Conservation (phyloP, 2,797 vertebrate species). For the Chelon labrosus region DNA sequence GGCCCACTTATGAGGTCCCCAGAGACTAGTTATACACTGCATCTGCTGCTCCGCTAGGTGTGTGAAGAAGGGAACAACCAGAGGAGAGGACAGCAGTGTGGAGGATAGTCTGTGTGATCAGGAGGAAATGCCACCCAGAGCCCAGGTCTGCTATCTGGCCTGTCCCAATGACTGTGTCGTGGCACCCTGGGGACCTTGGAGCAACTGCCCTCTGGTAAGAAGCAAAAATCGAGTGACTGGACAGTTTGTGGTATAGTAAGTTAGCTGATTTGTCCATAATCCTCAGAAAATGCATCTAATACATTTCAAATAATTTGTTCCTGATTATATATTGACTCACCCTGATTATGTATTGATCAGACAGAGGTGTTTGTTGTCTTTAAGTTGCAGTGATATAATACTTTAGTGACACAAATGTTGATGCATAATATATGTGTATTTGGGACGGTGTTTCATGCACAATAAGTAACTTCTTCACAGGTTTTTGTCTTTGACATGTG, state of each 20-base stretch:
- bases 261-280: neutral
- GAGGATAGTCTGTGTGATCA: constrained; percentile 86
- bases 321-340: no score
- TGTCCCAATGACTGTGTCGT: constrained; percentile 93
- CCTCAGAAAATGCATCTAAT: no score
- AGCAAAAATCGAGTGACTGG: neutral
- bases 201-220: constrained; percentile 90
- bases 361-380: no score
- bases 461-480: no score
- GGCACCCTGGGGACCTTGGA: constrained; percentile 94
- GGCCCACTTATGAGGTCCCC: constrained; percentile 18
- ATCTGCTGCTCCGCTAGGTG: constrained; percentile 84
- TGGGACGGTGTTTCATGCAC: neutral
- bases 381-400: no score
- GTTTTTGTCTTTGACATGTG: no score
- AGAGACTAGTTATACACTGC: constrained; percentile 51
- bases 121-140: constrained; percentile 84
- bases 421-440: neutral
- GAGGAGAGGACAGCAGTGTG: constrained; percentile 72
- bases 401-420: neutral
- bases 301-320: no score
- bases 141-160: constrained; percentile 88
- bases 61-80: constrained; percentile 80
- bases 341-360: no score
- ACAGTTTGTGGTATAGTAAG: neutral